phyloP scores from a whole-genome alignment of 2,797 vertebrate genomes.

The Halcyon smyrnensis region DNA sequence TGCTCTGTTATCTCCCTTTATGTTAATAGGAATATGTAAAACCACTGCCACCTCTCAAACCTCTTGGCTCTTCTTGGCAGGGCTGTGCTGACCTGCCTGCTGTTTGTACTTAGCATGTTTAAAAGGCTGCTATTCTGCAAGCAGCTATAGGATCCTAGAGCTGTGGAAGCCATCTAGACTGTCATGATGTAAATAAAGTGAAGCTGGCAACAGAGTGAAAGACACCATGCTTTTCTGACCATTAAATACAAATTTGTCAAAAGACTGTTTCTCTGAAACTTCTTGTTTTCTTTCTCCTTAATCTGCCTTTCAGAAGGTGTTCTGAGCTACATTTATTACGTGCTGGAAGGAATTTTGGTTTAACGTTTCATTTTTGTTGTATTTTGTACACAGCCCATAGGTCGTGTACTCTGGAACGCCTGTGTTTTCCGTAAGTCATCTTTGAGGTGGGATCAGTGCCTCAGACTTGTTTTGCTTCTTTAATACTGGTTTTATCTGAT shows the following conservation, averaged over 20 bases:
- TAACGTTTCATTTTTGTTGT: neutral
- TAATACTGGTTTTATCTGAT: neutral
- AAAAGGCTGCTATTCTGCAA: slow-evolving; percentile 1
- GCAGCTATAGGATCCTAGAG: neutral
- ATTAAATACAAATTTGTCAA: neutral
- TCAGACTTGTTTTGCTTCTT: neutral
- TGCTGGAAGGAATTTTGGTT: neutral
- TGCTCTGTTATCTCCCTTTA: neutral
- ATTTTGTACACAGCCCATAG: neutral
- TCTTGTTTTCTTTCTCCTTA: neutral
- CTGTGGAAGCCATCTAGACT: neutral
- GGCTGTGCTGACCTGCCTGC: slow-evolving; percentile 39
- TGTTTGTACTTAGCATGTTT: slow-evolving; percentile 12
- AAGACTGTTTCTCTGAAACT: neutral
- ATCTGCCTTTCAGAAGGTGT: neutral
- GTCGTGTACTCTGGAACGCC: neutral
- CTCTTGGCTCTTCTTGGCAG: slow-evolving; percentile 24
- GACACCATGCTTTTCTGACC: neutral
- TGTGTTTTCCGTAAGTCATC: neutral
- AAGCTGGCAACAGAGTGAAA: neutral
- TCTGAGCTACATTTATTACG: neutral
- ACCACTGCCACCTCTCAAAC: neutral
- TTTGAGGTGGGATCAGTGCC: neutral
- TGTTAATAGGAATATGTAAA: neutral
- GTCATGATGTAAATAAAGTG: neutral